phyloP scores from a whole-genome alignment of 1,140 invertebrate genomes.

The Trichomalopsis sarcophagae region DNA sequence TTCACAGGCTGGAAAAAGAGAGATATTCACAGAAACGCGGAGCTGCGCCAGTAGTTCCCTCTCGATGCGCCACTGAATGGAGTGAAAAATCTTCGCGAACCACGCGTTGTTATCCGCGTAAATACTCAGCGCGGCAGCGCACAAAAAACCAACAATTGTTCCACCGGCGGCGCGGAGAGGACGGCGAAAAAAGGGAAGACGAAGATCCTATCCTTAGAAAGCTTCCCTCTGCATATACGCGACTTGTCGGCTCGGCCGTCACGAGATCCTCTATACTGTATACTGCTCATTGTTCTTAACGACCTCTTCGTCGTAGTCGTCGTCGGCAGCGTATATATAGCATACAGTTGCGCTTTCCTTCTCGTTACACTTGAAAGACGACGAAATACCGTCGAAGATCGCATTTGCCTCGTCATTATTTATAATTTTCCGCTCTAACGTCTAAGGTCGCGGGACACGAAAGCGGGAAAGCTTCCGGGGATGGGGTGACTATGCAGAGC shows the following conservation, averaged over 20 bases:
- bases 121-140: neutral
- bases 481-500: neutral
- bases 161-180: neutral
- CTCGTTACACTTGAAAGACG: slow-evolving; percentile 45
- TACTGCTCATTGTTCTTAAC: slow-evolving; percentile 40
- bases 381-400: slow-evolving; percentile 20
- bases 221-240: neutral
- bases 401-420: slow-evolving; percentile 45
- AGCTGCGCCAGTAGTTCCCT: neutral
- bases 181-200: neutral
- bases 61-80: neutral
- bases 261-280: neutral
- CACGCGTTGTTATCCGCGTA: slow-evolving; percentile 18
- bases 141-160: slow-evolving; percentile 36
- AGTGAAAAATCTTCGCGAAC: neutral
- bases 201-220: slow-evolving; percentile 4
- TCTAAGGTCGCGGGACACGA: slow-evolving; percentile 3
- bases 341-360: neutral
- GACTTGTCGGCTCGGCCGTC: neutral
- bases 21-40: neutral
- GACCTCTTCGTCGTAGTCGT: slow-evolving; percentile 6
- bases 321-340: neutral
- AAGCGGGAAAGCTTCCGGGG: neutral
- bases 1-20: neutral
- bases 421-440: slow-evolving; percentile 50